phyloP scores from a whole-genome alignment of 2,797 vertebrate species.

The Sebastes aleutianus region DNA sequence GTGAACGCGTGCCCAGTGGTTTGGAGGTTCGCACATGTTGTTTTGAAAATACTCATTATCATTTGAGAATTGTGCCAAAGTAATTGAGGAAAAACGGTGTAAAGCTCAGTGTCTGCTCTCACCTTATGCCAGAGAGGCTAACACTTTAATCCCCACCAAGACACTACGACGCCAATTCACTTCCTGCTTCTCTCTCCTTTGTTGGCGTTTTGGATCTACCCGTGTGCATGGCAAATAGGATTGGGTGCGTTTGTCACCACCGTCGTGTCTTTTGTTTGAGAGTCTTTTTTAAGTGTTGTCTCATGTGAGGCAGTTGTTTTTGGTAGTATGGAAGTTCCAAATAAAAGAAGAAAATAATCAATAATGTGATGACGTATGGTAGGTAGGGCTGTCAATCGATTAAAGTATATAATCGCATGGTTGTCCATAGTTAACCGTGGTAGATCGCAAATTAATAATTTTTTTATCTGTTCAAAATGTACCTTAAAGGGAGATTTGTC shows the following conservation, averaged over 20 bases:
- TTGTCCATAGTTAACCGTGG: too few relatives aligned
- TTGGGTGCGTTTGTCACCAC: slow-evolving; percentile 20
- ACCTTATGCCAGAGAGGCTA: background rate
- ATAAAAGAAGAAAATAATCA: too few relatives aligned
- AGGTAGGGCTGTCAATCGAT: too few relatives aligned
- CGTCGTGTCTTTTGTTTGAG: background rate
- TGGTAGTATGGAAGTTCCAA: too few relatives aligned
- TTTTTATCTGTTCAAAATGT: too few relatives aligned
- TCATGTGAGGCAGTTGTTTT: too few relatives aligned
- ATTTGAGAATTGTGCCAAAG: background rate
- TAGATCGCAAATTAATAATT: accelerated
- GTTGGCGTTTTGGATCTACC: slow-evolving; percentile 28
- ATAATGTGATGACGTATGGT: too few relatives aligned
- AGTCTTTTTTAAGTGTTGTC: too few relatives aligned
- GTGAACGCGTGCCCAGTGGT: background rate
- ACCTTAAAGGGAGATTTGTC: too few relatives aligned
- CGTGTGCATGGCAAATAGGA: slow-evolving; percentile 41
- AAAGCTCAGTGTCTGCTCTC: slow-evolving; percentile 32
- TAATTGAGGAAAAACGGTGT: background rate
- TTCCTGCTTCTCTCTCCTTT: slow-evolving; percentile 26
- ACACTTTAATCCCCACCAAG: slow-evolving; percentile 27
- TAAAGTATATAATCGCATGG: too few relatives aligned
- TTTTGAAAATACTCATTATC: background rate
- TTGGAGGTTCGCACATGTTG: background rate
- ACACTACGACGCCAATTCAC: background rate